phyloP scores from a whole-genome alignment of 2,797 vertebrate species.

The Thunnus albacares region DNA sequence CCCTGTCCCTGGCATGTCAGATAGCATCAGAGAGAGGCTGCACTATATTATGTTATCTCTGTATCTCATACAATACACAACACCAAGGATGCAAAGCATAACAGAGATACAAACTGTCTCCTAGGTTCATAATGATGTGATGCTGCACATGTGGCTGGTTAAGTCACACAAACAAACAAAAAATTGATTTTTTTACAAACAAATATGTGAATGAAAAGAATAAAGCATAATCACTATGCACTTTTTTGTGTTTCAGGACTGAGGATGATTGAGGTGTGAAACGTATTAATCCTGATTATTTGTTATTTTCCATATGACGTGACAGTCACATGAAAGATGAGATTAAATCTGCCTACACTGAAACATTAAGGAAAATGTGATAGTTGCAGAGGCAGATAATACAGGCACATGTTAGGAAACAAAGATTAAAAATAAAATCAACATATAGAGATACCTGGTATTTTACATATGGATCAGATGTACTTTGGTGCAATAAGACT shows the following conservation, averaged over 20 bases:
- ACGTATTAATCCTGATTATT: background rate
- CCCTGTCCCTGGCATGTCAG: conserved; percentile 42
- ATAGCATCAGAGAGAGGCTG: conserved; percentile 41
- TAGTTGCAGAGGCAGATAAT: no score
- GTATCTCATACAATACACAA: conserved; percentile 36
- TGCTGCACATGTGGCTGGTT: background rate
- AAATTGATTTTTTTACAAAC: background rate
- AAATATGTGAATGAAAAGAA: background rate
- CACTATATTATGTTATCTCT: conserved; percentile 5
- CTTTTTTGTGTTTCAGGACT: background rate
- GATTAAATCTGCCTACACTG: background rate
- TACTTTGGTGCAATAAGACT: conserved; percentile 3
- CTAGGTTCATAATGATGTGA: background rate
- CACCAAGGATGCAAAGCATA: conserved; percentile 5
- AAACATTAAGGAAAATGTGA: background rate
- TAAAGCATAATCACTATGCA: background rate
- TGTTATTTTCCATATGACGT: background rate
- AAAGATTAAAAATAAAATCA: background rate
- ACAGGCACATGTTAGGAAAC: background rate
- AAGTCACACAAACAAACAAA: conserved; percentile 8
- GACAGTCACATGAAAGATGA: background rate
- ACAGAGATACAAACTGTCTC: conserved; percentile 9
- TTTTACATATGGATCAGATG: background rate
- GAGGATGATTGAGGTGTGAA: background rate
- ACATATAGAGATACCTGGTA: background rate